Percentiles rank a stretch among this genome's conserved stretches.
These are phyloP conservation scores for Talpa occidentalis DNA, from an alignment of 2,113 vertebrate species.

Conservation along the genomic window DNA sequence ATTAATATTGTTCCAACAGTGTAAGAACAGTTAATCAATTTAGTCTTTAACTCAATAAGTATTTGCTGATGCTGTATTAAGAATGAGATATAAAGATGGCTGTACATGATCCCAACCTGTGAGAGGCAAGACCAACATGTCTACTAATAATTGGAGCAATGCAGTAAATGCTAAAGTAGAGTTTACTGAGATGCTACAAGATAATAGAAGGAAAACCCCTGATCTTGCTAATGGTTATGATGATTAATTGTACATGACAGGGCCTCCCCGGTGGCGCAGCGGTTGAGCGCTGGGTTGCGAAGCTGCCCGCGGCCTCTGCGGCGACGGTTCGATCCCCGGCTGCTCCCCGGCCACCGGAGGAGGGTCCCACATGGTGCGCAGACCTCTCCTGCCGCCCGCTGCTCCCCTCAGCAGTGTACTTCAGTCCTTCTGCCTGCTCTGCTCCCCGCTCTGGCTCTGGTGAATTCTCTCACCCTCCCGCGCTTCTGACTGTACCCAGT, in stretches of 20 bases:
- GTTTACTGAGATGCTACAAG: background rate
- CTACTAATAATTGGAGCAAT: background rate
- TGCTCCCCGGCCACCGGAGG: no score
- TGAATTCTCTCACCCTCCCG: no score
- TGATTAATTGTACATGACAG: background rate
- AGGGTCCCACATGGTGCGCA: no score
- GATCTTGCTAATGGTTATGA: background rate
- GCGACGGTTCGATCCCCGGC: no score
- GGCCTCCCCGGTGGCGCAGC: no score
- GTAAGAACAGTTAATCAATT: background rate
- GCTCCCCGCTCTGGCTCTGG: no score
- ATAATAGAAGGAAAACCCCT: background rate
- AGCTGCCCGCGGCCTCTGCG: no score
- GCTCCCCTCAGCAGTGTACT: no score
- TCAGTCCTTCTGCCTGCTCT: no score
- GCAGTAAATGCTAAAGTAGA: constrained; percentile 22
- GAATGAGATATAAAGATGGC: background rate
- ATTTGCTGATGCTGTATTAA: background rate
- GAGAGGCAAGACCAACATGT: background rate
- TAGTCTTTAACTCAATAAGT: background rate
- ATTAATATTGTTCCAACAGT: constrained; percentile 72
- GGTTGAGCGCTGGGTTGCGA: no score
- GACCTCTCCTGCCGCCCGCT: no score
- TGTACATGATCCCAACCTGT: background rate
- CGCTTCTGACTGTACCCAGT: no score